Percentiles rank a stretch among this genome's conserved stretches.
These are phyloP conservation scores for Synergus gifuensis DNA, from an alignment of 2,888 invertebrate species.

Conservation along the genomic window DNA sequence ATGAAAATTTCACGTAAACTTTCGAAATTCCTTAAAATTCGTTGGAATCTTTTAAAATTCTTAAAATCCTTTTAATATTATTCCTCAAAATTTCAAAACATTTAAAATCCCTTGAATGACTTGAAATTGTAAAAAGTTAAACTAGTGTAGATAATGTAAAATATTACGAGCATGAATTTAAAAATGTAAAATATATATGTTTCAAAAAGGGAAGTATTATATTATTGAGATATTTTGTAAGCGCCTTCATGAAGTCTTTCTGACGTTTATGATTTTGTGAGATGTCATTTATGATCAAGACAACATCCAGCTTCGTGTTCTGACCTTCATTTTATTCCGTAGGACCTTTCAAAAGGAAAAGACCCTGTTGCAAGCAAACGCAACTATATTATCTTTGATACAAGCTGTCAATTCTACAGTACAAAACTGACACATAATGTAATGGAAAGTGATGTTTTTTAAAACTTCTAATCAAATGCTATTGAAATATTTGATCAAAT, in stretches of 20 bases:
- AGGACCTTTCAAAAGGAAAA: slow-evolving; percentile 30
- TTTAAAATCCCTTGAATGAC: no score
- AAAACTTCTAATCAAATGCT: neutral
- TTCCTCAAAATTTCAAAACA: no score
- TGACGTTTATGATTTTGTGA: slow-evolving; percentile 30
- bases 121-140: no score
- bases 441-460: slow-evolving; percentile 25
- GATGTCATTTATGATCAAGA: slow-evolving; percentile 39
- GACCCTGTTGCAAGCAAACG: slow-evolving; percentile 6
- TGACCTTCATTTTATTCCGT: slow-evolving; percentile 9
- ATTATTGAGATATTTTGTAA: slow-evolving; percentile 24
- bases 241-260: slow-evolving; percentile 17
- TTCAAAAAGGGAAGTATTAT: neutral
- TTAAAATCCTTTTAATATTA: no score
- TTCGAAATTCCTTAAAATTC: no score
- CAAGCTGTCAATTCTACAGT: neutral
- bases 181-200: neutral
- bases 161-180: no score
- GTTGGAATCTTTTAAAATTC: no score
- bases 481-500: slow-evolving; percentile 1
- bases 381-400: slow-evolving; percentile 19
- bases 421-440: neutral
- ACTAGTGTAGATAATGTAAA: no score
- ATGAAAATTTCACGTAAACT: no score
- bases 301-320: slow-evolving; percentile 18